Conservation (phyloP, 2,888 invertebrate species). For the Dryadula phaetusa region DNA sequence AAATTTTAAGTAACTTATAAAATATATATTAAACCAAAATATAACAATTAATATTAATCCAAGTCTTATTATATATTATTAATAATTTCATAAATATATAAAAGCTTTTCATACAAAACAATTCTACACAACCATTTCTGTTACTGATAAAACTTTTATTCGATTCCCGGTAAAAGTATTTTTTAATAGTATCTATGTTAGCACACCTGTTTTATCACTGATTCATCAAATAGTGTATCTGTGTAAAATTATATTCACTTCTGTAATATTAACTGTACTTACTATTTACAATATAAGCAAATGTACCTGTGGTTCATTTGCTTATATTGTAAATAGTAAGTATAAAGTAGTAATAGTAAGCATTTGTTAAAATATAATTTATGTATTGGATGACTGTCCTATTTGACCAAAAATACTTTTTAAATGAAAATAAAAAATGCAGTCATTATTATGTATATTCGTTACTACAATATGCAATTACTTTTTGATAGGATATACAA, state of each 20-base stretch:
- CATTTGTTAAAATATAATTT: neutral
- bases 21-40: too few relatives aligned
- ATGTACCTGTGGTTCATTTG: neutral
- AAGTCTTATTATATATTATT: too few relatives aligned
- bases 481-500: neutral
- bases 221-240: neutral
- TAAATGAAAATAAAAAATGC: neutral
- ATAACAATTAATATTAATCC: too few relatives aligned
- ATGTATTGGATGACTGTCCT: too few relatives aligned
- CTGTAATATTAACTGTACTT: too few relatives aligned
- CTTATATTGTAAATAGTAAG: neutral
- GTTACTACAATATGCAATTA: too few relatives aligned
- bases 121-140: neutral
- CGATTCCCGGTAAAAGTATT: neutral
- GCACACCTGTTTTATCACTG: conserved; percentile 3
- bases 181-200: neutral
- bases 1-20: neutral
- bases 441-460: too few relatives aligned
- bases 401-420: neutral
- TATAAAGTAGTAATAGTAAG: neutral
- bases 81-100: too few relatives aligned
- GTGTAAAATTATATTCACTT: neutral
- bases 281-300: too few relatives aligned
- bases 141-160: neutral
- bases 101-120: neutral